Conservation (phyloP, 1,140 invertebrate genomes). For the Drosophila pseudoobscura region DNA sequence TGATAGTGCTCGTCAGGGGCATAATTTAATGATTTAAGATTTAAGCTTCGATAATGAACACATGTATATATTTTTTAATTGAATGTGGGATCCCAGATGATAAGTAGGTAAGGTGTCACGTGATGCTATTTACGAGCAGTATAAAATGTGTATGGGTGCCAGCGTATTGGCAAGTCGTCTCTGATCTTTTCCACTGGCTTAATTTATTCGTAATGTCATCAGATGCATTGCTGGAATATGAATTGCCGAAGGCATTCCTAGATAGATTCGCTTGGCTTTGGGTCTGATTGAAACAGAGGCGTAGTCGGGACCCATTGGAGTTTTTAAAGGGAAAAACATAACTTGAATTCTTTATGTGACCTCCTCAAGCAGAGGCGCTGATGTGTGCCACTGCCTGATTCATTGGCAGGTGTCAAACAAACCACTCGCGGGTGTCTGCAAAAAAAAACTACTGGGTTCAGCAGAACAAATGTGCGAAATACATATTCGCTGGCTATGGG, state of each 20-base stretch:
- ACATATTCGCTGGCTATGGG: not conserved
- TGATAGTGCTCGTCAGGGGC: constrained; percentile 8
- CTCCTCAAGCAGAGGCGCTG: not conserved
- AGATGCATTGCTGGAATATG: constrained; percentile 4
- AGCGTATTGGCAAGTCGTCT: constrained; percentile 22
- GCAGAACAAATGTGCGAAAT: no score
- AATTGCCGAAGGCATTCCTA: not conserved
- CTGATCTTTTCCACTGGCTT: not conserved
- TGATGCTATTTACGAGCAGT: constrained; percentile 9
- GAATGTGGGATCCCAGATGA: not conserved
- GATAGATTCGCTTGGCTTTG: no score
- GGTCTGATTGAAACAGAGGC: no score
- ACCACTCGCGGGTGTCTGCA: no score
- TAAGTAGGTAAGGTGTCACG: not conserved
- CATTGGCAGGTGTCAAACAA: constrained; percentile 26
- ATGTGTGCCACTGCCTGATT: constrained; percentile 4
- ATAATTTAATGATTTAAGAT: constrained; percentile 27
- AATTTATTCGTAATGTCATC: not conserved
- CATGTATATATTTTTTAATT: not conserved
- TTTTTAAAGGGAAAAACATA: constrained; percentile 4
- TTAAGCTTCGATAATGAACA: not conserved
- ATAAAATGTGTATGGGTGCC: constrained; percentile 1
- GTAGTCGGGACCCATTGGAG: not conserved
- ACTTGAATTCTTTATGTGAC: constrained; percentile 3
- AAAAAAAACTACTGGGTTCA: no score